These are phyloP conservation scores for Drosophila macrospina DNA, from an alignment of 2,888 invertebrate genomes.

Conservation along the genomic window DNA sequence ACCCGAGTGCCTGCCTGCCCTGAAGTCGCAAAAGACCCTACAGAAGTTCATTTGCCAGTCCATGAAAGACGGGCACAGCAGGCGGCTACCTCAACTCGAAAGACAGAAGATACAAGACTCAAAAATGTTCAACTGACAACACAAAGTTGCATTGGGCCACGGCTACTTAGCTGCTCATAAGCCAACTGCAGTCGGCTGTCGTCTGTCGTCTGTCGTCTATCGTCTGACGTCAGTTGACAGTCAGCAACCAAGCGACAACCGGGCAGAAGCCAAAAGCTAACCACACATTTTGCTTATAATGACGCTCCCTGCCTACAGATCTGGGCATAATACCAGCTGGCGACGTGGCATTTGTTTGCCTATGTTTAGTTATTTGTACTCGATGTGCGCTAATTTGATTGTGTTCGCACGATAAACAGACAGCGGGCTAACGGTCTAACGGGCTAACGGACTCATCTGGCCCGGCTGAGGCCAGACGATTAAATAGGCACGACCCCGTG, in stretches of 20 bases:
- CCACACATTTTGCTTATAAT: conserved; percentile 12
- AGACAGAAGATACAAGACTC: conserved; percentile 20
- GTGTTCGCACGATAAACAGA: conserved; percentile 79
- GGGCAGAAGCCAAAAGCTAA: conserved; percentile 20
- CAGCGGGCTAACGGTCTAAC: conserved; percentile 36
- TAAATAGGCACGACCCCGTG: conserved; percentile 43
- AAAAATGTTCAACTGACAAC: conserved; percentile 36
- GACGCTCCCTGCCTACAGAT: not conserved
- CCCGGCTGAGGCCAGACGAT: conserved; percentile 26
- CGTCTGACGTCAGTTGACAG: conserved; percentile 1
- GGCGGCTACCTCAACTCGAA: conserved; percentile 27
- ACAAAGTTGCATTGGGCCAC: conserved; percentile 47
- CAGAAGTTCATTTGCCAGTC: conserved; percentile 52
- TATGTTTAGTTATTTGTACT: conserved; percentile 78
- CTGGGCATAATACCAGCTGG: conserved; percentile 42
- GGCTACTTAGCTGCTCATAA: conserved; percentile 43
- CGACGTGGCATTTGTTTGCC: conserved; percentile 58
- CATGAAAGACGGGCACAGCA: conserved; percentile 39
- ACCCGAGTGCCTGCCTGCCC: conserved; percentile 7
- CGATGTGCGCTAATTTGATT: conserved; percentile 82
- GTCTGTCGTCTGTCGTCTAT: not conserved
- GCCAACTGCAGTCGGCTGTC: conserved; percentile 25
- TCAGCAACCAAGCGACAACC: not conserved
- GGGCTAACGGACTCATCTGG: conserved; percentile 48
- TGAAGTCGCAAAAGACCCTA: conserved; percentile 3